phyloP scores from a whole-genome alignment of 2,888 invertebrate genomes.

The Elysia crispata region DNA sequence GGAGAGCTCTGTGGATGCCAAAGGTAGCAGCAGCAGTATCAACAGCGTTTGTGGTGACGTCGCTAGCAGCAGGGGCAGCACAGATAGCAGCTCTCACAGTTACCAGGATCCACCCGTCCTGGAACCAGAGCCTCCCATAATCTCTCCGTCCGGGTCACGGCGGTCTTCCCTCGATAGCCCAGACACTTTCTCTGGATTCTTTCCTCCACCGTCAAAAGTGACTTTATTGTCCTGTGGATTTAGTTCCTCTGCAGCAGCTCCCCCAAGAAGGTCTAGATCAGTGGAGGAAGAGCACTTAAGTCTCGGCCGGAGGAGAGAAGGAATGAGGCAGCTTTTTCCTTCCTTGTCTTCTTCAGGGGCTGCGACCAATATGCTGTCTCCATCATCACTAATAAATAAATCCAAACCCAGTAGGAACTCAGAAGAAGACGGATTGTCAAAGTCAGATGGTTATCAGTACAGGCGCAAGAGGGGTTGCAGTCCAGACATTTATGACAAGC shows the following conservation, averaged over 20 bases:
- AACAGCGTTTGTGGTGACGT: too few species aligned
- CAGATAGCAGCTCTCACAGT: slow-evolving; percentile 32
- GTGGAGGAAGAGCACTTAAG: slow-evolving; percentile 32
- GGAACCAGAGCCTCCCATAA: slow-evolving; percentile 49
- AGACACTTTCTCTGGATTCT: slow-evolving; percentile 32
- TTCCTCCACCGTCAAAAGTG: neutral
- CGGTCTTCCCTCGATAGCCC: slow-evolving; percentile 39
- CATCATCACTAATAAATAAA: too few species aligned
- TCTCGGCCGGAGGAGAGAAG: slow-evolving; percentile 13
- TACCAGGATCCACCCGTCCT: slow-evolving; percentile 54
- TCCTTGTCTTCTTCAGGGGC: too few species aligned
- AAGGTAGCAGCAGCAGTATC: neutral
- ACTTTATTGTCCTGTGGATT: too few species aligned
- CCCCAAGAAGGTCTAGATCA: slow-evolving; percentile 42
- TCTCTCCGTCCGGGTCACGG: slow-evolving; percentile 46
- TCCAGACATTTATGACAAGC: slow-evolving; percentile 38
- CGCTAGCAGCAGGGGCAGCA: slow-evolving; percentile 32
- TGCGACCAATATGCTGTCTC: too few species aligned
- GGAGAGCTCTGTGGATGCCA: slow-evolving; percentile 38
- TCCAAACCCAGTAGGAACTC: too few species aligned
- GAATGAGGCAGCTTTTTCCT: too few species aligned
- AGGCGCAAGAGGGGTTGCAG: slow-evolving; percentile 5
- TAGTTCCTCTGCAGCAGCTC: neutral
- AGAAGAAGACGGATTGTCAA: neutral
- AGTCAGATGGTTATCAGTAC: slow-evolving; percentile 29